Percentiles rank a stretch among this genome's conserved stretches.
Evolutionary conservation across 2,113 vertebrate genomes (phyloP).

Genomic region (Apeltes quadracus): DNA sequence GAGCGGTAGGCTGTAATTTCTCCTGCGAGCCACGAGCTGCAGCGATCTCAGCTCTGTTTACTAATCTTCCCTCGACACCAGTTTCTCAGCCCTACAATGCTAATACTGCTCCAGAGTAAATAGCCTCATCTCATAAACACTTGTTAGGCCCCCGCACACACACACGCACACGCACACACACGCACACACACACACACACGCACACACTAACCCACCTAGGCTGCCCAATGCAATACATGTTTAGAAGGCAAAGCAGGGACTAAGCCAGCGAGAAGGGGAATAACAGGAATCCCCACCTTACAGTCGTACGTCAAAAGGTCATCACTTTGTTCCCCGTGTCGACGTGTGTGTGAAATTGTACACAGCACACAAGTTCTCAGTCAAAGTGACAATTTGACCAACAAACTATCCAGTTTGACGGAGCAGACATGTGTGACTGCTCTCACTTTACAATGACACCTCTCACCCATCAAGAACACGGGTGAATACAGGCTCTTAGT

Average conservation of each 20-base stretch:
- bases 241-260: constrained; percentile 58
- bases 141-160: constrained; percentile 62
- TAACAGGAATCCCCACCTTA: background rate
- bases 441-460: constrained; percentile 22
- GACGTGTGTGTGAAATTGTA: background rate
- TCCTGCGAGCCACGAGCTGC: constrained; percentile 70
- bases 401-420: background rate
- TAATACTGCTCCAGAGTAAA: constrained; percentile 78
- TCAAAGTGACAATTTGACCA: background rate
- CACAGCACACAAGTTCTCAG: background rate
- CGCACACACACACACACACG: too few relatives aligned
- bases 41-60: constrained; percentile 75
- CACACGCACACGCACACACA: too few relatives aligned
- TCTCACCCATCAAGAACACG: constrained; percentile 14
- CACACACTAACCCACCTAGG: constrained; percentile 10
- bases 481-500: constrained; percentile 9
- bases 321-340: background rate
- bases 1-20: constrained; percentile 74
- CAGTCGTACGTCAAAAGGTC: background rate
- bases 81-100: constrained; percentile 73
- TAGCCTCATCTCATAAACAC: constrained; percentile 78
- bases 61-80: constrained; percentile 75
- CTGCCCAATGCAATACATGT: constrained; percentile 53
- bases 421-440: background rate
- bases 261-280: constrained; percentile 35